Percentiles rank a stretch among this genome's conserved stretches.
Conservation (phyloP, 2,888 invertebrate species). For the Phortica okadai region DNA sequence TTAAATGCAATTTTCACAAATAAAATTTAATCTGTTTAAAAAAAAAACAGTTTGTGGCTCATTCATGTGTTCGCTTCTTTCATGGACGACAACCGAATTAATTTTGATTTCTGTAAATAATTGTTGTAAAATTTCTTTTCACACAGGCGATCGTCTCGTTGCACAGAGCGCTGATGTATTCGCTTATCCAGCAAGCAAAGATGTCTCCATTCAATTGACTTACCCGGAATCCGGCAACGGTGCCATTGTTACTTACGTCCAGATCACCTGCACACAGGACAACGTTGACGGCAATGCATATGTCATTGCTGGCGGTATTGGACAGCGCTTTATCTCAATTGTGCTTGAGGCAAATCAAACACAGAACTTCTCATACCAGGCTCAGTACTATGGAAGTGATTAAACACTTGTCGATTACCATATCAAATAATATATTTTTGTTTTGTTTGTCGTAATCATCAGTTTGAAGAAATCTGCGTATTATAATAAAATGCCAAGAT, state of each 20-base stretch:
- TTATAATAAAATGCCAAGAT: too few species aligned
- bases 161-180: conserved; percentile 67
- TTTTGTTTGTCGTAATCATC: not conserved
- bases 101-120: not conserved
- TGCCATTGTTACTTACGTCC: conserved; percentile 67
- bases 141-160: conserved; percentile 67
- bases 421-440: not conserved
- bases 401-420: conserved; percentile 34
- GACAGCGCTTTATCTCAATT: conserved; percentile 70
- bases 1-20: too few species aligned
- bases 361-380: conserved; percentile 66
- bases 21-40: too few species aligned
- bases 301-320: conserved; percentile 73
- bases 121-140: not conserved
- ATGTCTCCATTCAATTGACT: conserved; percentile 68
- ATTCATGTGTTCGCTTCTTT: too few species aligned
- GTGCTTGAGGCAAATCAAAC: conserved; percentile 71
- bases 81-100: not conserved
- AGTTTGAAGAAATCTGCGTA: too few species aligned
- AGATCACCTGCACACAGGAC: conserved; percentile 68
- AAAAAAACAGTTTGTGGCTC: too few species aligned
- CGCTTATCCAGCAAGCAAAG: conserved; percentile 61
- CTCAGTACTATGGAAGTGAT: conserved; percentile 65
- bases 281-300: conserved; percentile 71
- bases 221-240: conserved; percentile 70